Base-by-base conservation (phyloP, 2,888 invertebrate genomes). In the Campoletis raptor region DNA sequence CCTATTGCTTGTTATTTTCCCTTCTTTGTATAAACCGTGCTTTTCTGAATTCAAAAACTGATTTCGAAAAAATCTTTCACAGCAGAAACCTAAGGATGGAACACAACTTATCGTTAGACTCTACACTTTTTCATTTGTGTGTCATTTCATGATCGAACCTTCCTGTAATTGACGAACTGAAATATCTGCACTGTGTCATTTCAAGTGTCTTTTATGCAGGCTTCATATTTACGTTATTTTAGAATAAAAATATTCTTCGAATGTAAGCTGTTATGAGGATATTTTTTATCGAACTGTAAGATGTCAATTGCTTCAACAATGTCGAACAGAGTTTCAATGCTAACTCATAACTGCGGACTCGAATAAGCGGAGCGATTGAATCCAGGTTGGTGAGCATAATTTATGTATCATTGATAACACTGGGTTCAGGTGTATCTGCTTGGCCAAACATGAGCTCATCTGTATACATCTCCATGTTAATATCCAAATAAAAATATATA, bases 271-370 rank as follows among this genome's bases (percentile, higher is more conserved):
- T 30, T 3, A 30, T 30, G 30, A 30, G 30, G 2, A 30, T 30
- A 30, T 30, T 48, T 70, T 54, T 72, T 64, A 52, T 64, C 72
- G 54, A 42, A 40, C 52, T 72, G 21, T 45, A 37, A 52, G 15
- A 66, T 48, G 78, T 61, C 67, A 83, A 69, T 79, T 67, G 54
- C 79, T 74, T 52, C 18, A 67, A 12, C 57, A 78, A 52, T 81
- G 73, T 67, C 61, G 37, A 42, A 48, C 10, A 48, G 42, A 30
- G 42, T 30, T 66, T 72, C 42, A 48, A 74, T 45, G 57, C 70
- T 40, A 57, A 52, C 42, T 18, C 6, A 54, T 42, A 69, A 69
- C 48, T 67, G 79, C 21, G 52, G n/a, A 48, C 45, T 15, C 61
- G 21, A 74, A 45, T 24, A 70, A 57, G 52, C 69, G 24, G 61